Evolutionary conservation across 2,797 vertebrate species (phyloP).

Genomic region (Florisuga fusca): DNA sequence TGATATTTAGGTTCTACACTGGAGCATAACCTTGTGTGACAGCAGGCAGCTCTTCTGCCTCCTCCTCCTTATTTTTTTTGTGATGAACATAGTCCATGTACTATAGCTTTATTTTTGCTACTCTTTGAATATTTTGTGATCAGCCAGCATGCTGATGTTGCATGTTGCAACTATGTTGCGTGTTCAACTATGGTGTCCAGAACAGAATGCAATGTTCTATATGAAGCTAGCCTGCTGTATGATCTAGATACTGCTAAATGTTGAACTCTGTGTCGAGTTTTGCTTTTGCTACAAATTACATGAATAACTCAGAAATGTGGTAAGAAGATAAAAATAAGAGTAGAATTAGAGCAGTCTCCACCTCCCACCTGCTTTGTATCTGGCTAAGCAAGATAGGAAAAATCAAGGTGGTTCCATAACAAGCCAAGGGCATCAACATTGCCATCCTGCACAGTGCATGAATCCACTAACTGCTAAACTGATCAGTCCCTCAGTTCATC

Average conservation of each 20-base stretch:
- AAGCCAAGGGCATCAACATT: not conserved
- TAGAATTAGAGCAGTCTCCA: not conserved
- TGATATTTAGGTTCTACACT: not conserved
- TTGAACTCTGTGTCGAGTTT: not conserved
- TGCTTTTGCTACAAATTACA: not conserved
- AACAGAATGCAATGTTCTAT: not conserved
- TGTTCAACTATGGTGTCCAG: not conserved
- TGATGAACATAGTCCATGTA: not conserved
- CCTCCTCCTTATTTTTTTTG: not conserved
- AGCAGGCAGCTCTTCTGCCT: not conserved
- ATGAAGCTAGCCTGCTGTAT: not conserved
- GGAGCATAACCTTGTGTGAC: not conserved
- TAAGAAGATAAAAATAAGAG: not conserved
- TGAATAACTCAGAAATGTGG: not conserved
- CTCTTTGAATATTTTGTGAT: slow-evolving; percentile 42
- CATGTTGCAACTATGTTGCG: no score
- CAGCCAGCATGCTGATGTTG: not conserved
- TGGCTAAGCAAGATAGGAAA: not conserved
- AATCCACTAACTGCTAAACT: not conserved
- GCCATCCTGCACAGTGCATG: not conserved
- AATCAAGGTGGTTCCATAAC: not conserved
- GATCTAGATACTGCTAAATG: not conserved
- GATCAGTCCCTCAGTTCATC: not conserved
- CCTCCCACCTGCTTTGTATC: not conserved
- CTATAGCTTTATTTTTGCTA: not conserved